Base-by-base conservation (phyloP, 2,797 vertebrate genomes). In the Varecia variegata region DNA sequence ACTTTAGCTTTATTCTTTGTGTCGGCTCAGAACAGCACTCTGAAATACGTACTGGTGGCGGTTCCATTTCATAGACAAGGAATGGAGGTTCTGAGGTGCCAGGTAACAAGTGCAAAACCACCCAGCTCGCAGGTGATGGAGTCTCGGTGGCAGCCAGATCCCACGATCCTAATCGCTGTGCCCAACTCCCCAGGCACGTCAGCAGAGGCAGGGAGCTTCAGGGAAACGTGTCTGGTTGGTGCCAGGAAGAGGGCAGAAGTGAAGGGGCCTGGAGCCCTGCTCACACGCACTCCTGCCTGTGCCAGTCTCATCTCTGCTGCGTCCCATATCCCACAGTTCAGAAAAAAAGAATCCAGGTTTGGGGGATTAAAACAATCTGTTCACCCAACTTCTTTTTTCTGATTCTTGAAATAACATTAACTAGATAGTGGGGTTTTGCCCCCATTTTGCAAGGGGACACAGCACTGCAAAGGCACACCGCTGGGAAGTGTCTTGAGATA, bases 1-100 rank as follows among this genome's bases (percentile, higher is more conserved):
- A 7, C 23, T 58, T 35, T 3, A 14, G 0, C 1, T n/a, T 30
- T 11, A 7, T 47, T 38, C 0, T 30, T 83, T 2, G 0, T 4
- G 60, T 47, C 4, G 56, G 32, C 32, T 58, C 3, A 10, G 86
- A 77, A 50, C 32, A 21, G 12, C 21, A 7, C 47, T 84, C 68
- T 32, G 70, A 93, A 58, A 11, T 6, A n/a, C 76, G 38, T 10
- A 7, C 68, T 58, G 67, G 52, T 15, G 10, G 43, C 38, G 11
- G 7, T 58, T 76, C 40, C 21, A 2, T 67, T 50, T 67, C 30
- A 15, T 0, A 23, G 79, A 40, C 17, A 71, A 90, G 27, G 45
- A 27, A 32, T 3, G n/a, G 68, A 40, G 5, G 32, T 2, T 14
- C 45, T 43, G 25, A 76, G 76, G 56, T 38, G 52, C 45, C 32